Conservation (phyloP, 2,888 invertebrate genomes). For the Chloromyia formosa region DNA sequence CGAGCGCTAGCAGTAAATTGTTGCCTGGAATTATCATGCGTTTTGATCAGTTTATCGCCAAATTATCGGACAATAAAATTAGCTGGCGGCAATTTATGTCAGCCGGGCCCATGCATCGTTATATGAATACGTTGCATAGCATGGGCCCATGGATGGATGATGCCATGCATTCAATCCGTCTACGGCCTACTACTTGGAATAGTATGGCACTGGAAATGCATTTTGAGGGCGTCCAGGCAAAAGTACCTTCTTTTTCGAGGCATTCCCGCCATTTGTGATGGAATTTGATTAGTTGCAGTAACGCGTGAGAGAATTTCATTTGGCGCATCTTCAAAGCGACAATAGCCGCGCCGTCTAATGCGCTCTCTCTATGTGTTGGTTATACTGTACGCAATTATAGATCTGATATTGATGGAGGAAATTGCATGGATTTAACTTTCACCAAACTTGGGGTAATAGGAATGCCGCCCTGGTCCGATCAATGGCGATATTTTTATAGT, state of each 20-base stretch:
- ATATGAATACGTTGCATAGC: background rate
- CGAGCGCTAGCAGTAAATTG: slow-evolving; percentile 45
- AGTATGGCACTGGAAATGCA: background rate
- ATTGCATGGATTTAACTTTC: too few relatives aligned
- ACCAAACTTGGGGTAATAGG: too few relatives aligned
- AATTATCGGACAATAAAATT: slow-evolving; percentile 50
- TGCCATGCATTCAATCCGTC: too few relatives aligned
- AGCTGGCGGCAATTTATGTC: slow-evolving; percentile 46
- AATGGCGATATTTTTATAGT: too few relatives aligned
- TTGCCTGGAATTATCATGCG: slow-evolving; percentile 40
- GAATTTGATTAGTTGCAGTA: slow-evolving; percentile 31
- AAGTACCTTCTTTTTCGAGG: background rate
- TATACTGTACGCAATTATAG: too few relatives aligned
- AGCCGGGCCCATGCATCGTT: slow-evolving; percentile 27
- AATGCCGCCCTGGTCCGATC: too few relatives aligned
- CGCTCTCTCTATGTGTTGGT: too few relatives aligned
- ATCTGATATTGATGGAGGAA: too few relatives aligned
- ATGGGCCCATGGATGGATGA: background rate
- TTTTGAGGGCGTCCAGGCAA: background rate
- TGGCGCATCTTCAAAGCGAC: slow-evolving; percentile 26
- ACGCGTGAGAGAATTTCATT: slow-evolving; percentile 29
- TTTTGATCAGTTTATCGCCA: slow-evolving; percentile 48
- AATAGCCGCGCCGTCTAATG: slow-evolving; percentile 11
- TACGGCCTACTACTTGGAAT: background rate
- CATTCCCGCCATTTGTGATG: background rate